Conservation (phyloP, 2,113 vertebrate genomes). For the Protobothrops mucrosquamatus region DNA sequence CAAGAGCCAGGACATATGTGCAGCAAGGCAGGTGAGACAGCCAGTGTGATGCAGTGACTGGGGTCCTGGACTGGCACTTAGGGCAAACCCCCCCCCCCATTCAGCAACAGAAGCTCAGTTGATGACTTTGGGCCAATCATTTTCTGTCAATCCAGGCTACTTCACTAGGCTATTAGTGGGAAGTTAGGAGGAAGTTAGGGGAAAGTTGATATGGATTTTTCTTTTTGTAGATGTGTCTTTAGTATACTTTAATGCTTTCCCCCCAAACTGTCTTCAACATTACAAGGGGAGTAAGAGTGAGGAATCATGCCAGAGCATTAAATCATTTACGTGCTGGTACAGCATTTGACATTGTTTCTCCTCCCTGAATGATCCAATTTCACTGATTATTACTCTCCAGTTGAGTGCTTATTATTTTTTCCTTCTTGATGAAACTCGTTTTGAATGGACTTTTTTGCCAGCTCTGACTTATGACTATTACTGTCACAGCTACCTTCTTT, state of each 20-base stretch:
- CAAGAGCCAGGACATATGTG: not conserved
- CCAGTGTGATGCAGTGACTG: not conserved
- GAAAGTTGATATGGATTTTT: not conserved
- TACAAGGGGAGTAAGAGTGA: not conserved
- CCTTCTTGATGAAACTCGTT: not conserved
- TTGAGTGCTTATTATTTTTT: not conserved
- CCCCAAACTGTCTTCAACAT: not conserved
- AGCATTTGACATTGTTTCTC: not conserved
- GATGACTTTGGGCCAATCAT: not conserved
- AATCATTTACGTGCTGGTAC: not conserved
- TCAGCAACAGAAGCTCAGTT: not conserved
- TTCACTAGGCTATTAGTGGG: not conserved
- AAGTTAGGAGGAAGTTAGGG: not conserved
- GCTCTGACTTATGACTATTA: no score
- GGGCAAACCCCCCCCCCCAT: accelerated
- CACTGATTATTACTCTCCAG: not conserved
- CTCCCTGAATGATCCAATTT: not conserved
- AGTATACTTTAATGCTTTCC: not conserved
- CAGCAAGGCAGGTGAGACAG: not conserved
- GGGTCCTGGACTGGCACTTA: not conserved
- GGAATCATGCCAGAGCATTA: not conserved
- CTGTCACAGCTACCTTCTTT: not conserved
- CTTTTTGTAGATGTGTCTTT: not conserved
- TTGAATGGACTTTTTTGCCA: not conserved
- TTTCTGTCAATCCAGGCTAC: not conserved